Base-by-base conservation (phyloP, 2,888 invertebrate genomes). In the Ferrisia virgata region DNA sequence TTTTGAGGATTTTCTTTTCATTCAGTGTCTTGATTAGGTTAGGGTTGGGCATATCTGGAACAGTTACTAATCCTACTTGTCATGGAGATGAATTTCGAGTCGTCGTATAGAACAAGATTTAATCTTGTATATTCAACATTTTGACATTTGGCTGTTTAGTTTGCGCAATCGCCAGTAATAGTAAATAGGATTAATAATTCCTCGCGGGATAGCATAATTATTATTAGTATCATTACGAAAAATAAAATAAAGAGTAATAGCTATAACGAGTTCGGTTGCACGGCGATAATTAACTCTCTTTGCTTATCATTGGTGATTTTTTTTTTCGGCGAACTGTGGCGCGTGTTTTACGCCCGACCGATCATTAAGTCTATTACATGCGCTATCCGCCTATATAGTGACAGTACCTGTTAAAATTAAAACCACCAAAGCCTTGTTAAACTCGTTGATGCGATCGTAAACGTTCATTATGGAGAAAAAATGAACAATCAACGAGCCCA, bases 311-410 rank as follows among this genome's bases (percentile, higher is more conserved):
- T 28, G 22, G 58, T 64, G 22, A 22, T 64, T 22, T 25, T 64
- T 64, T n/a, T 64, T 64, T 53, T 18, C 4, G 53, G 9, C 25
- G 11, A 28, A 6, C 1, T 58, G 22, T 22, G 58, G 28, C 58
- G 25, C 58, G 58, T 64, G 58, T 64, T 72, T 72, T 33, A 72
- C 72, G 72, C 72, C 22, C n/a, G 33, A 33, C 15, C 33, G 72
- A 72, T 72, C 72, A 72, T 72, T 72, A 33, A 72, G 72, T 72
- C 33, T 33, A 72, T 72, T 72, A 72, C 31, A 72, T 72, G 28
- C 13, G 28, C 64, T 64, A 31, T 72, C 72, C 58, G 58, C 9
- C 28, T 11, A 8, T 28, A 72, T 33, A 6, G 8, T 2, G 72
- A 72, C 72, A 72, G 72, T 33, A 33, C 72, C 31, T 72, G 72